Evolutionary conservation across 2,113 vertebrate genomes (phyloP).

Genomic region (Apistogramma diplotaenia): DNA sequence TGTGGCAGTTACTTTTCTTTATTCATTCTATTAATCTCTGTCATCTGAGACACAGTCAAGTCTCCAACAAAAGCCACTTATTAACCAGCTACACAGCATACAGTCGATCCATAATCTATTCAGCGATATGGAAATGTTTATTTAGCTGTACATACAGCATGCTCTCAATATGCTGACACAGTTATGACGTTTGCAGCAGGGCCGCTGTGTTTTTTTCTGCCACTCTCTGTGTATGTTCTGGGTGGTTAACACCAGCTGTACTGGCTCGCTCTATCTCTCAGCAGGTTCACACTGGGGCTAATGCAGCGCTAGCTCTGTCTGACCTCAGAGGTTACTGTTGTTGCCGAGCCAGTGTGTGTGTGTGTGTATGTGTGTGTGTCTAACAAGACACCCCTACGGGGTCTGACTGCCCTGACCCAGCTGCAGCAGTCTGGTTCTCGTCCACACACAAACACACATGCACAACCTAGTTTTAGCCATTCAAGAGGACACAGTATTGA

Average conservation of each 20-base stretch:
- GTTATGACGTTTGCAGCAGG: constrained; percentile 6
- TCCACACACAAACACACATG: constrained; percentile 16
- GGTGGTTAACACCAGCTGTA: constrained; percentile 71
- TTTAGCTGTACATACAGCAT: constrained; percentile 38
- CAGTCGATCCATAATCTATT: constrained; percentile 30
- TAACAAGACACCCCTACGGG: constrained; percentile 66
- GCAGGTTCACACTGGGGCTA: constrained; percentile 70
- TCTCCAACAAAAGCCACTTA: constrained; percentile 23
- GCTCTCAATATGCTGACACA: constrained; percentile 29
- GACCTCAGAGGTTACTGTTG: constrained; percentile 72
- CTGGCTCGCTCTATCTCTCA: constrained; percentile 64
- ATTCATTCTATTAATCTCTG: constrained; percentile 14
- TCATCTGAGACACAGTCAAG: constrained; percentile 1
- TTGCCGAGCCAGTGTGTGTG: constrained; percentile 38
- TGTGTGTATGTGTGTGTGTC: constrained; percentile 32
- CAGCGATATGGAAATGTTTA: constrained; percentile 39
- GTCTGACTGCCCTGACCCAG: constrained; percentile 61
- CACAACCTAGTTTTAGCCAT: constrained; percentile 23
- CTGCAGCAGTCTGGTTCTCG: constrained; percentile 48
- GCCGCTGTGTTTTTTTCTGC: constrained; percentile 34
- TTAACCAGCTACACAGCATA: constrained; percentile 21
- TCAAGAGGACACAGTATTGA: constrained; percentile 18
- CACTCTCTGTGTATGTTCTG: constrained; percentile 56
- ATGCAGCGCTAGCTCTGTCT: constrained; percentile 57
- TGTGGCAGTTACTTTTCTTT: background rate